Evolutionary conservation across 2,888 invertebrate species (phyloP).

Genomic region (Trissoscelio sp.): DNA sequence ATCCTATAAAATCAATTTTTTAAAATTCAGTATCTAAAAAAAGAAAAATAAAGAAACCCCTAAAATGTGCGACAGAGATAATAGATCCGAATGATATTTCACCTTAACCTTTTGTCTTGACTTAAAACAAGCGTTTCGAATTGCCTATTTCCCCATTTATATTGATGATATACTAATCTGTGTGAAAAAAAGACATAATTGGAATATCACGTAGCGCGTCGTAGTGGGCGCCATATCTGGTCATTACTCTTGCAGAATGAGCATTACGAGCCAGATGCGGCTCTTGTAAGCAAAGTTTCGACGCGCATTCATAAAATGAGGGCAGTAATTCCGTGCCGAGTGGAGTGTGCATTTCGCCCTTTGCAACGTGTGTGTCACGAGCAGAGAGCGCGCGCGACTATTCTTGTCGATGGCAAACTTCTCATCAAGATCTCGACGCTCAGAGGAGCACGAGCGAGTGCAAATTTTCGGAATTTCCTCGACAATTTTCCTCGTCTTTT

Average conservation of each 20-base stretch:
- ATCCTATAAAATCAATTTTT: no score
- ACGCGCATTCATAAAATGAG: slow-evolving; percentile 60
- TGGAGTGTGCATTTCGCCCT: slow-evolving; percentile 59
- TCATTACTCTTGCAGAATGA: slow-evolving; percentile 50
- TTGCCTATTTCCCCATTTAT: no score
- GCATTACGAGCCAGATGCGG: slow-evolving; percentile 68
- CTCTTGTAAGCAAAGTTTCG: slow-evolving; percentile 69
- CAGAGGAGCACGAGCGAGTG: slow-evolving; percentile 62
- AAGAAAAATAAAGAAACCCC: no score
- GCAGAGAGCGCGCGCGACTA: slow-evolving; percentile 73
- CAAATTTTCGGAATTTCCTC: slow-evolving; percentile 74
- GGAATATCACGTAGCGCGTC: slow-evolving; percentile 36
- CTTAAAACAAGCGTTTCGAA: no score
- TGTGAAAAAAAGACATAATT: slow-evolving; percentile 34
- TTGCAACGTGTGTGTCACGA: slow-evolving; percentile 71
- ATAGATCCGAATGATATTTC: no score
- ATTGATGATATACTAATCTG: background rate
- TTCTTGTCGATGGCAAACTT: slow-evolving; percentile 75
- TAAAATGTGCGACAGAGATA: no score
- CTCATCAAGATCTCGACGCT: slow-evolving; percentile 76
- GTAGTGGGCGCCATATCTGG: slow-evolving; percentile 31
- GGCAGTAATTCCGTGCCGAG: slow-evolving; percentile 70
- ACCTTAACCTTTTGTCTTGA: no score
- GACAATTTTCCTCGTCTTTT: slow-evolving; percentile 51
- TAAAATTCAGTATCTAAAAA: no score